A percentile compares a stretch with the other conserved stretches of the same genome.
Evolutionary conservation across 2,113 vertebrate genomes (phyloP).

Genomic region (Lophochroa leadbeateri): DNA sequence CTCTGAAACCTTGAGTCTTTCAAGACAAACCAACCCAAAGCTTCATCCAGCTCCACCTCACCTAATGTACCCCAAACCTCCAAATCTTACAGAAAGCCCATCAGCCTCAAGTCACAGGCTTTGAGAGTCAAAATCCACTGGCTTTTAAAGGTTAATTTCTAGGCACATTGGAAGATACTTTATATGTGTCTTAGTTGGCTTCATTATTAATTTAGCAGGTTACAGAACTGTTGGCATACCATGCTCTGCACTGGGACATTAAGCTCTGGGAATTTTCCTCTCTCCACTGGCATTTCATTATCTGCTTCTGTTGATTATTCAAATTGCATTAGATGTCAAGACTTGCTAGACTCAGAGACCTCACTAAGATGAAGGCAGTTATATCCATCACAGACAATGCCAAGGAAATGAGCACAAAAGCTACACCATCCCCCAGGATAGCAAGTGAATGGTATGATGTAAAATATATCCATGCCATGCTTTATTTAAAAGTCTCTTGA

Average conservation of each 20-base stretch:
- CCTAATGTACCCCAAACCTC: not conserved
- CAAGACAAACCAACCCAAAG: not conserved
- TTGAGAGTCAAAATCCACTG: not conserved
- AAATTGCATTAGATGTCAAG: slow-evolving; percentile 48
- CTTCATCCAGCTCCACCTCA: not conserved
- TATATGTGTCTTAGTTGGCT: not conserved
- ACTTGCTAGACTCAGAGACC: slow-evolving; percentile 38
- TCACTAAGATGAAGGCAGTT: not conserved
- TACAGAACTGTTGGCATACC: slow-evolving; percentile 5
- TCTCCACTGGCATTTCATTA: slow-evolving; percentile 24
- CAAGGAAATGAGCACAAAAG: not conserved
- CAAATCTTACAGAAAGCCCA: not conserved
- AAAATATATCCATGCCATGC: not conserved
- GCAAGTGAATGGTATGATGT: not conserved
- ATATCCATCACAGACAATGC: slow-evolving; percentile 6
- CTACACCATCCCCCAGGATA: not conserved
- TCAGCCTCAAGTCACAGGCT: not conserved
- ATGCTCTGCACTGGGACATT: slow-evolving; percentile 9
- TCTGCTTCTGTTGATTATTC: slow-evolving; percentile 58
- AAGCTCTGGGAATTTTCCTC: slow-evolving; percentile 55
- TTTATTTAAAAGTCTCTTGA: not conserved
- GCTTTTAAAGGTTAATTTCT: slow-evolving; percentile 7
- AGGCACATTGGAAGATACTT: not conserved
- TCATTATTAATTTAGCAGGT: slow-evolving; percentile 31
- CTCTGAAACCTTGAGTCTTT: not conserved